Evolutionary conservation across 2,888 invertebrate species (phyloP).

Genomic region (Ceriagrion tenellum): DNA sequence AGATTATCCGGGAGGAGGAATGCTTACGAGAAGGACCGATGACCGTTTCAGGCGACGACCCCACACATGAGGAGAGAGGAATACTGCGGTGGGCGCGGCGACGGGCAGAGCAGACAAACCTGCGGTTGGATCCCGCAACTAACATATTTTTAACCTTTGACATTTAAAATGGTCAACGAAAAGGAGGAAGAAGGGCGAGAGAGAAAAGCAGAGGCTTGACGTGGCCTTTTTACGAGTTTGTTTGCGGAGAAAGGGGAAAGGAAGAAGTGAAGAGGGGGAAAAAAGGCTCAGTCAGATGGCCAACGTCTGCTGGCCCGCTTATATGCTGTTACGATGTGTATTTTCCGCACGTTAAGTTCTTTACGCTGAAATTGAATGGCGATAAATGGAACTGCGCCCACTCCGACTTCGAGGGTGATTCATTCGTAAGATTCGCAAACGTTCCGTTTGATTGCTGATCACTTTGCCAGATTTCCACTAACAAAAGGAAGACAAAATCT

Average conservation of each 20-base stretch:
- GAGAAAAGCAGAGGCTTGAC: background rate
- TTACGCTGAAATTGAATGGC: background rate
- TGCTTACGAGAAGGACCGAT: conserved; percentile 42
- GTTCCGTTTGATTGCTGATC: too few relatives aligned
- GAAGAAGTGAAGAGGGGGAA: background rate
- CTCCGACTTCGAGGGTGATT: too few relatives aligned
- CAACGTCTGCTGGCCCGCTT: background rate
- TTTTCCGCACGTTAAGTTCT: background rate
- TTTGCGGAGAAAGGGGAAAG: background rate
- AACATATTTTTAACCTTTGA: conserved; percentile 54
- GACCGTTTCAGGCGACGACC: conserved; percentile 66
- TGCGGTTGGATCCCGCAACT: background rate
- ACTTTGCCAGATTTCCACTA: too few relatives aligned
- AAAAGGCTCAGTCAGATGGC: background rate
- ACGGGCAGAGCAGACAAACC: background rate
- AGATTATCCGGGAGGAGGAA: conserved; percentile 2
- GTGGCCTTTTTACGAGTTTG: conserved; percentile 30
- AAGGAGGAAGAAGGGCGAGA: background rate
- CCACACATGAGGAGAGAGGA: background rate
- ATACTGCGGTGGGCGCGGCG: background rate
- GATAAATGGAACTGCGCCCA: background rate
- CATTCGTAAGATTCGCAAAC: too few relatives aligned
- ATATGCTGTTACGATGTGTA: background rate
- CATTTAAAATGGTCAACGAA: conserved; percentile 47
- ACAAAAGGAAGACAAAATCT: too few relatives aligned